Evolutionary conservation across 2,113 vertebrate species (phyloP), one percentile per base, ranked within the genome.

Genomic region (Corapipo altera): DNA sequence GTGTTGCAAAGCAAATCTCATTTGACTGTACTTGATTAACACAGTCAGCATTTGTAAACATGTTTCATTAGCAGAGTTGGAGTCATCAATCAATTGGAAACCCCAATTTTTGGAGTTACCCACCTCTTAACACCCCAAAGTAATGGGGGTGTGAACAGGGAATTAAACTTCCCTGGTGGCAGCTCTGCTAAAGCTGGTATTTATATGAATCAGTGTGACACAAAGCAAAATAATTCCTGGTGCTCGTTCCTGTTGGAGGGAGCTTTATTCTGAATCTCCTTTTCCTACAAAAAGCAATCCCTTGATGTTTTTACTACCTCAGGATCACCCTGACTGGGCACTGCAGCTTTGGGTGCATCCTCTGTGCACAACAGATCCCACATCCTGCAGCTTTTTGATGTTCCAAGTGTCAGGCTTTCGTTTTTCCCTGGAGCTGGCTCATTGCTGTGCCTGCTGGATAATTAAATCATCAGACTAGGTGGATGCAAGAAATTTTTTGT

Each of bases 21-120:
- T 90, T 93, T 75, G 67, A 20, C 75, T 95, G 46, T 55, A 49
- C 81, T 93, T 78, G 81, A 94, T 94, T 62, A 96, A 66, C 70
- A 59, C 86, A 79, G 88, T 27, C 41, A 35, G 69, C 15, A 0
- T 87, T 89, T 87, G 85, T 91, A 95, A 94, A 91, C 90, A 88
- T 39, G 9, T 79, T 44, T 92, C 95, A 92, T 93, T 95, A 93
- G 28, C 85, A 30, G 71, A 82, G 78, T 55, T 90, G 57, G 61
- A 64, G 43, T 59, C 81, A 82, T 75, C 78, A 79, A 69, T 94
- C 93, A 69, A 27, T 78, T 52, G 39, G 37, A 85, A 94, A 88
- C 16, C 67, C 70, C 11, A 9, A 55, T 85, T 90, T 91, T 73
- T 32, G 6, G 72, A 62, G 88, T 64, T 69, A 87, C 74, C 84